Evolutionary conservation across 2,113 vertebrate species (phyloP).

Genomic region (Larimichthys crocea): DNA sequence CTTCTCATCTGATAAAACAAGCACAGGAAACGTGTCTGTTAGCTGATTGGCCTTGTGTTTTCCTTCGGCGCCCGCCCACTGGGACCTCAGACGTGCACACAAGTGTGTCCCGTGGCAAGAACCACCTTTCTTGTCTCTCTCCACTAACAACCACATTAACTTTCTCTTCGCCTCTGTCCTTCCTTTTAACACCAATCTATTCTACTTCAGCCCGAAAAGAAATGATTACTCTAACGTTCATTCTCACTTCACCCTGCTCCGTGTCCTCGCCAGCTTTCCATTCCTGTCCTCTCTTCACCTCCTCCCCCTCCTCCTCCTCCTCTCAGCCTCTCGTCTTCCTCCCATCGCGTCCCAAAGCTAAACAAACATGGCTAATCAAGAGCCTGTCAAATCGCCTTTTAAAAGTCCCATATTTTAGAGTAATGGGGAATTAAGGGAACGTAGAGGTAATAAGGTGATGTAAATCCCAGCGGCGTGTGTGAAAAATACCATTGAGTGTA

Average conservation of each 20-base stretch:
- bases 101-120: conserved; percentile 57
- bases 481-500: conserved; percentile 71
- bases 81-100: conserved; percentile 72
- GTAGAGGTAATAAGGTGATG: conserved; percentile 51
- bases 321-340: conserved; percentile 39
- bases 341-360: conserved; percentile 52
- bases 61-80: conserved; percentile 65
- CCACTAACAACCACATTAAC: conserved; percentile 37
- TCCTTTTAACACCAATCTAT: conserved; percentile 44
- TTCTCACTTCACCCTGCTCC: conserved; percentile 36
- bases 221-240: conserved; percentile 49
- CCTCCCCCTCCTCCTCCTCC: conserved; percentile 12
- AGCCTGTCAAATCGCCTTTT: conserved; percentile 62
- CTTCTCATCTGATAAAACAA: conserved; percentile 84
- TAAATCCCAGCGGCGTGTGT: conserved; percentile 68
- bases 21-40: conserved; percentile 84
- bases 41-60: conserved; percentile 79
- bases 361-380: conserved; percentile 72
- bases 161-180: conserved; percentile 34
- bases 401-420: conserved; percentile 59
- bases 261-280: conserved; percentile 37
- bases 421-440: conserved; percentile 68
- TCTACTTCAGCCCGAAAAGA: conserved; percentile 17
- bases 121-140: conserved; percentile 44
- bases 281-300: conserved; percentile 46